Base-by-base conservation (phyloP, 37 sponge, comb jelly and placozoan genomes). In the Beroe forskalii region DNA sequence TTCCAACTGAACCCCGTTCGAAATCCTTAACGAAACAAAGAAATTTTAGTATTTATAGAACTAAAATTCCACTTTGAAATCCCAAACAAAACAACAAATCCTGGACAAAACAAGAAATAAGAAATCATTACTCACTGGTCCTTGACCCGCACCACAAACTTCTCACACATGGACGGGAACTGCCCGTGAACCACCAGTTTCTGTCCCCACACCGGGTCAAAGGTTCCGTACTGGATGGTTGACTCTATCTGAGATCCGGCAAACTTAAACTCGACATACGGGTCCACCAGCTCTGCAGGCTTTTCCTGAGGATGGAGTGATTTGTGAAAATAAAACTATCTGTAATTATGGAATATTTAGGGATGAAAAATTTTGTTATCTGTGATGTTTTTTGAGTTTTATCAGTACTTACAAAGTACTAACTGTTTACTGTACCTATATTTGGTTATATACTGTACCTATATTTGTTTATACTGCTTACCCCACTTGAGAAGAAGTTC, bases 111-210 rank as follows among this genome's bases (percentile, higher is more conserved):
- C n/a, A n/a, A n/a, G n/a, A n/a, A n/a, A n/a, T n/a, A n/a, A n/a
- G n/a, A n/a, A n/a, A n/a, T n/a, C n/a, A n/a, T 64, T 8, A 72
- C 38, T 36, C 86, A 80, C 86, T 37, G 28, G 48, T 80, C 86
- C 55, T 44, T 80, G 55, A 80, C 86, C 35, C 86, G 86, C 17
- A 80, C 30, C 12, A 80, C 86, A 43, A 80, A 80, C 17, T 80
- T 80, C 55, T 80, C 86, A 12, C 48, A 43, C 86, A 80, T 80
- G 44, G 86, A 80, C 30, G 86, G 86, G 55, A 80, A 80, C 55
- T 80, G 86, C 25, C 86, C 55, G 28, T 80, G 44, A 30, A 80
- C 22, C 14, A 80, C 86, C 24, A 80, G 86, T 43, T 80, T 80
- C 86, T 80, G 86, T 22, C 55, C 55, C 86, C 86, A 80, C 1